Conservation (phyloP, 2,113 vertebrate species). For the Sula dactylatra region DNA sequence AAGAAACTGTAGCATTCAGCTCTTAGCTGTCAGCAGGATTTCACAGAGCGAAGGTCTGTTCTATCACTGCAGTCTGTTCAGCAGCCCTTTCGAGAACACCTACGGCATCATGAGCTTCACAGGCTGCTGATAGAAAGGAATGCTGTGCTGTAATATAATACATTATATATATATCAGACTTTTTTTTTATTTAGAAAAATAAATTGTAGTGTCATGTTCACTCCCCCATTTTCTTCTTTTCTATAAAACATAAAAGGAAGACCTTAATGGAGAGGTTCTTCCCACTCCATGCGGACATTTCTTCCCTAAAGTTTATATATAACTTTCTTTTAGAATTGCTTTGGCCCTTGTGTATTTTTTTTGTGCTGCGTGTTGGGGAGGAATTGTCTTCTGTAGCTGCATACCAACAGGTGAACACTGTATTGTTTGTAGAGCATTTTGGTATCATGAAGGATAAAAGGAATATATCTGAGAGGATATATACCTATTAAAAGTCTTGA, state of each 20-base stretch:
- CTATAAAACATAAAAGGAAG: not conserved
- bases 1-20: constrained; percentile 47
- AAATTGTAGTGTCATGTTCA: not conserved
- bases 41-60: constrained; percentile 44
- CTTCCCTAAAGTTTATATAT: not conserved
- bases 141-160: not conserved
- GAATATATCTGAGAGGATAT: not conserved
- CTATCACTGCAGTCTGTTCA: constrained; percentile 59
- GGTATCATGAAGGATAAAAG: not conserved
- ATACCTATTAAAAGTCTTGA: not conserved
- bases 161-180: no score
- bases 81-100: constrained; percentile 53
- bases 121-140: constrained; percentile 26
- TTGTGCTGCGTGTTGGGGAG: fast-evolving
- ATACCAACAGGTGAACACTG: not conserved
- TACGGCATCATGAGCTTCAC: constrained; percentile 34
- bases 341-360: fast-evolving
- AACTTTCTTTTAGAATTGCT: not conserved
- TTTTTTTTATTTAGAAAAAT: not conserved
- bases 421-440: not conserved
- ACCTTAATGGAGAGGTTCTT: not conserved
- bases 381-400: not conserved
- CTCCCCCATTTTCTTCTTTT: not conserved
- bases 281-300: no score
- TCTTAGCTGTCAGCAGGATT: constrained; percentile 70